Base-by-base conservation (phyloP, 2,888 invertebrate genomes). In the Drosophila crucigera region DNA sequence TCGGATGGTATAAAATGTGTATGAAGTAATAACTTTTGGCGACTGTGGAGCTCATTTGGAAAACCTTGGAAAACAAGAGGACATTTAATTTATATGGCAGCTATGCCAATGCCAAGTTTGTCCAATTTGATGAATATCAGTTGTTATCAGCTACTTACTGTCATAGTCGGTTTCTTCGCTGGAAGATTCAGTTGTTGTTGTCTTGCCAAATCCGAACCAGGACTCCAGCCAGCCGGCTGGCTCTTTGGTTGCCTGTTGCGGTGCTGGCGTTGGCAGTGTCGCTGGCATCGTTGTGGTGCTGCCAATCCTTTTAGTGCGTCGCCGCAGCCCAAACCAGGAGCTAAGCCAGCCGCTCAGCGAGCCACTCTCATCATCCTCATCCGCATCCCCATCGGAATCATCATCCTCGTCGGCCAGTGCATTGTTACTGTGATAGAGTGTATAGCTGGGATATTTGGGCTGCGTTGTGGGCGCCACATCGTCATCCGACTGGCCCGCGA, bases 181-280 rank as follows among this genome's bases (percentile, higher is more conserved):
- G 7, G 83, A 82, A 3, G 83, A 43, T 6, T 73, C 73, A 6
- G 83, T 85, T 9, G 84, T 81, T 19, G 82, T 65, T 47, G 47
- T 25, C 28, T 78, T 86, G 50, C 91, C 91, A 67, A 84, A 87
- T 9, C 87, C 88, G 68, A 93, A 91, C 92, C 91, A 92, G 1
- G 92, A 91, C n/a, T 91, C 91, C 58, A 92, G 80, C 93, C 93
- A 93, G 37, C 92, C 83, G 4, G 84, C 62, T 30, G 86, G 73
- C 30, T 85, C 87, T 14, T 7, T n/a, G 39, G 39, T 39, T n/a
- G 84, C 75, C 4, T 62, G 19, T 11, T 62, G 31, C 3, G 76
- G 68, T 11, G 78, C 62, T 37, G 80, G 68, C 3, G 77, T 56
- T 4, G 78, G 71, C 30, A 67, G 65, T 14, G 33, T 53, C 56